A percentile compares a stretch with the other conserved stretches of the same genome.
Conservation (phyloP, 2,797 vertebrate species). For the Gymnopithys bicolor region DNA sequence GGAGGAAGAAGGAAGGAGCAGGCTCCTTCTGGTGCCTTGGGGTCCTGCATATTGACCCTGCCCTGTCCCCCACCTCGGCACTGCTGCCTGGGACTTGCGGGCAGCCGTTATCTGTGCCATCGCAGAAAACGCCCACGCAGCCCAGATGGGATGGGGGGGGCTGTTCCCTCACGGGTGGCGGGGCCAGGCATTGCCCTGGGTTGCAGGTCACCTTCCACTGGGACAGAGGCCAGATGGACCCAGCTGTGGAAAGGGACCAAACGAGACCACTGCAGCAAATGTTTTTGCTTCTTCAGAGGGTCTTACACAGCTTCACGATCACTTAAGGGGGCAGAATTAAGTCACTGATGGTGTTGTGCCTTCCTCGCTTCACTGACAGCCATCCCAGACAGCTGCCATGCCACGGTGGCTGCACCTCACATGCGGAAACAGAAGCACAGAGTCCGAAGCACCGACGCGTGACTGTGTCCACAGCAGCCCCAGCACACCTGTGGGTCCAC, state of each 20-base stretch:
- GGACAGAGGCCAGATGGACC: not conserved
- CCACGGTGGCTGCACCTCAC: not conserved
- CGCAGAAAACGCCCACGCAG: not conserved
- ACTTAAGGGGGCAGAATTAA: not conserved
- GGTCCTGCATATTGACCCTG: not conserved
- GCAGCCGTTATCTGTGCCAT: constrained; percentile 40
- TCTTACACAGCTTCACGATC: not conserved
- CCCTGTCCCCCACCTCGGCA: not conserved
- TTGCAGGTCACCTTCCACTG: not conserved
- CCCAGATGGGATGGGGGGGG: not conserved
- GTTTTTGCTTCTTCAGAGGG: not conserved
- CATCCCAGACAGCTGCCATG: not conserved
- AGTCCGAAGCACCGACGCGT: rapidly evolving
- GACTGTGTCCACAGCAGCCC: not conserved
- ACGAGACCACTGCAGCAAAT: not conserved
- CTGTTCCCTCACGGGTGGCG: rapidly evolving
- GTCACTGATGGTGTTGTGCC: rapidly evolving
- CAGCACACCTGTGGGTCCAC: rapidly evolving
- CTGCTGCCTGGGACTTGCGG: not conserved
- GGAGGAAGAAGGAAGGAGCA: constrained; percentile 61
- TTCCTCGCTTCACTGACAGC: not conserved
- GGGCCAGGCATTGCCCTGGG: not conserved
- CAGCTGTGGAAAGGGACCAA: rapidly evolving
- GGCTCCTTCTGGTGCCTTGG: not conserved
- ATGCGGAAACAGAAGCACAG: not conserved